Percentiles rank a stretch among this genome's conserved stretches.
phyloP scores from a whole-genome alignment of 2,113 vertebrate genomes.

The Alectura lathami region DNA sequence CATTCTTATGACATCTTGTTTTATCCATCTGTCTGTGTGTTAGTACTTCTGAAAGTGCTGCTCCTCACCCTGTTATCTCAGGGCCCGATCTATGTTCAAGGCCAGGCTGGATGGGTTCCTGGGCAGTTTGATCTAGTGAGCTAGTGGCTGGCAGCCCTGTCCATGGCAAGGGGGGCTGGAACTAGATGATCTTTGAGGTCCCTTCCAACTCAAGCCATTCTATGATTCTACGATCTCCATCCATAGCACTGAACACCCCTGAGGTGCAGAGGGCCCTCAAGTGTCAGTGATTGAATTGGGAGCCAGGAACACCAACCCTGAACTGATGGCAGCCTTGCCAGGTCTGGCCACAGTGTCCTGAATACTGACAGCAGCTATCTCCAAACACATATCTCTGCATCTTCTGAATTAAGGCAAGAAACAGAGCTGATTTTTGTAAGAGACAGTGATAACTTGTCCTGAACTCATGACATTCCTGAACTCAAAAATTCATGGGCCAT shows the following conservation, averaged over 20 bases:
- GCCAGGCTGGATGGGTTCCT: too few species aligned
- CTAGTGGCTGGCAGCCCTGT: too few species aligned
- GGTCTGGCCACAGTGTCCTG: background rate
- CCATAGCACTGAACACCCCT: background rate
- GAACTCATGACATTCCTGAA: background rate
- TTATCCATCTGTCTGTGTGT: background rate
- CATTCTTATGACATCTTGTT: background rate
- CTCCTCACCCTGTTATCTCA: constrained; percentile 7
- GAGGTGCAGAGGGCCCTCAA: background rate
- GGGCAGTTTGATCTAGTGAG: too few species aligned
- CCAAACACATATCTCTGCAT: background rate
- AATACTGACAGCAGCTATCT: background rate
- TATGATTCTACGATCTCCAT: too few species aligned
- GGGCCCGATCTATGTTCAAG: constrained; percentile 14
- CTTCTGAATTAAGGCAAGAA: background rate
- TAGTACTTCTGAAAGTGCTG: constrained; percentile 20
- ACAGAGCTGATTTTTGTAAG: too few species aligned
- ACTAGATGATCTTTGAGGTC: too few species aligned
- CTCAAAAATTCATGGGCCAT: accelerated
- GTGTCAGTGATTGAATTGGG: background rate
- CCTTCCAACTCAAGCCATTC: too few species aligned
- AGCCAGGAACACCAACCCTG: background rate
- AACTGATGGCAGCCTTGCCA: background rate
- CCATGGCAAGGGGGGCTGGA: too few species aligned
- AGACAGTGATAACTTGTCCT: background rate